Conservation (phyloP, 2,113 vertebrate species). For the Ptyas mucosa region DNA sequence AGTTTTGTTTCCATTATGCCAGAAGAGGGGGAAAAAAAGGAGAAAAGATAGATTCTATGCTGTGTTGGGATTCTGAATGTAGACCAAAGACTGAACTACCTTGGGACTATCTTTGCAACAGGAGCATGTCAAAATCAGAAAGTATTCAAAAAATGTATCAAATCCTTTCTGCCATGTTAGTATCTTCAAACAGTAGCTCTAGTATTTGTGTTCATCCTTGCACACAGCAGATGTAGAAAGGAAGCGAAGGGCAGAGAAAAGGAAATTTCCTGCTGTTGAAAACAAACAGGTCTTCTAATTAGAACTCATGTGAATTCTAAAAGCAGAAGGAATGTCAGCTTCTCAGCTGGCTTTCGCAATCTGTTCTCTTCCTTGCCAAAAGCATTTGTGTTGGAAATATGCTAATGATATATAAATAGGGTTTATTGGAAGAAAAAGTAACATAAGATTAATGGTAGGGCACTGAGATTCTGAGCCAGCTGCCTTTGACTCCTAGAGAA, state of each 20-base stretch:
- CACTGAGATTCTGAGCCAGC: constrained; percentile 4
- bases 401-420: constrained; percentile 6
- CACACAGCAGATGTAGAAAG: neutral
- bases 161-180: neutral
- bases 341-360: neutral
- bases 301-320: constrained; percentile 5
- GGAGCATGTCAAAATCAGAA: neutral
- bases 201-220: neutral
- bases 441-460: constrained; percentile 9
- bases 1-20: neutral
- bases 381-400: constrained; percentile 10
- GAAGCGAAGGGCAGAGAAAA: neutral
- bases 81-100: neutral
- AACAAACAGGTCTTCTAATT: neutral
- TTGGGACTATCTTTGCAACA: neutral
- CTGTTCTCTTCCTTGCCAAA: constrained; percentile 5
- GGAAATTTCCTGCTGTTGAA: neutral
- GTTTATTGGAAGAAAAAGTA: neutral
- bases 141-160: neutral
- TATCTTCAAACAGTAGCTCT: neutral
- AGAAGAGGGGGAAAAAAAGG: neutral
- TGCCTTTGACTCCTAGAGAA: constrained; percentile 1
- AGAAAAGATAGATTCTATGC: neutral
- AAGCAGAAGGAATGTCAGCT: neutral
- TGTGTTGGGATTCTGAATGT: neutral